Percentiles rank a stretch among this genome's conserved stretches.
Conservation (phyloP, 2,888 invertebrate genomes). For the Microctonus brassicae region DNA sequence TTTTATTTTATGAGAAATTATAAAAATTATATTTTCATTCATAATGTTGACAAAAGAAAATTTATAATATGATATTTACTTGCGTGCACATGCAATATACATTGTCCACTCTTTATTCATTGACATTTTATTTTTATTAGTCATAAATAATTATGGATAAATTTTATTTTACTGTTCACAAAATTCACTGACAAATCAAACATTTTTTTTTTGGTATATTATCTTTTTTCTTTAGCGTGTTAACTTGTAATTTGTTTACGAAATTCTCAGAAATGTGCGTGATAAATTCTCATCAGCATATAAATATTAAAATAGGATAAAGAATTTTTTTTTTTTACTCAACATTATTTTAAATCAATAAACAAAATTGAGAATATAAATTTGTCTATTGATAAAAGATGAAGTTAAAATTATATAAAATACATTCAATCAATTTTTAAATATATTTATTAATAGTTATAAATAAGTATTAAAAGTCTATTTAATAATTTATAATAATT, state of each 20-base stretch:
- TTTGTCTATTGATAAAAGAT: not conserved
- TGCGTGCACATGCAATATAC: not conserved
- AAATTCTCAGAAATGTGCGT: not conserved
- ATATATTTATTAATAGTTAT: no score
- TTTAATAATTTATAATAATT: no score
- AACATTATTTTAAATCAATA: not conserved
- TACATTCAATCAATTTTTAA: no score
- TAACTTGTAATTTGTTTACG: not conserved
- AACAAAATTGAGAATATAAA: no score
- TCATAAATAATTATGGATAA: constrained; percentile 9
- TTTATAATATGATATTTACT: not conserved
- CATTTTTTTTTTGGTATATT: not conserved
- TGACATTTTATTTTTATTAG: not conserved
- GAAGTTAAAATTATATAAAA: not conserved
- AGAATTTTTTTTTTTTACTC: not conserved
- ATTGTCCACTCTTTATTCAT: not conserved
- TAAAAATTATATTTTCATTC: not conserved
- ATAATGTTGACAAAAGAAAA: not conserved
- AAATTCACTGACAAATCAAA: constrained; percentile 9
- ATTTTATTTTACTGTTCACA: not conserved
- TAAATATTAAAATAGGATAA: not conserved
- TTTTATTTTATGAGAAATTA: not conserved
- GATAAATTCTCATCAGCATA: not conserved
- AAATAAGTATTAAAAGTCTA: no score
- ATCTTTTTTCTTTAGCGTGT: not conserved